Base-by-base conservation (phyloP, 2,797 vertebrate genomes). In the Morelia viridis region DNA sequence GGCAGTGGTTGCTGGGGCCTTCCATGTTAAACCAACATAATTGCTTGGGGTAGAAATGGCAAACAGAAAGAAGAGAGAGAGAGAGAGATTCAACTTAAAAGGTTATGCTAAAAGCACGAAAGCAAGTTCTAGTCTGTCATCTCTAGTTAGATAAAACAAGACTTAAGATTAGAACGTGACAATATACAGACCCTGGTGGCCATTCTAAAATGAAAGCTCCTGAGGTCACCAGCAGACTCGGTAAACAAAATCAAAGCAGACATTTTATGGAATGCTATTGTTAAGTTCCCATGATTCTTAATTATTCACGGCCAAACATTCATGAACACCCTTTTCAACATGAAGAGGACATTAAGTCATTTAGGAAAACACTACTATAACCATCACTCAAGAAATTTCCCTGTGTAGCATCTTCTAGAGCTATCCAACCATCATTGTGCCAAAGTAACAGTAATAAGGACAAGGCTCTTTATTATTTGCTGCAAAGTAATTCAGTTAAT, bases 211-310 rank as follows among this genome's bases (percentile, higher is more conserved):
- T 0, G 4, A 90, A 93, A 93, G 71, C 22, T 53, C 85, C 71
- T 88, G 89, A 90, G 15, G 89, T 92, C 28, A 1, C 41, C 19
- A 26, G 87, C 68, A 93, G 61, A 60, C 87, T 68, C 22, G 68
- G 58, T 28, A 10, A 91, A 87, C 53, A 94, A 93, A 92, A 94
- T 10, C 93, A 91, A 94, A 94, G 41, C n/a, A 83, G 62, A 8
- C 85, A 65, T 62, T 93, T 94, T 87, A 90, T 57, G 60, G 62
- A 15, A 68, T 91, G 71, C 87, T 68, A 17, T 86, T 58, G n/a
- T 65, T 56, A 62, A 31, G 50, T 35, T 64, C 0, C 0, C 1
- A 62, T 61, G 46, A 90, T 71, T 28, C 71, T 83, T 86, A 12
- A 61, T 76, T 0, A 0, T 53, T 19, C 84, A 46, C 28, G 80